Evolutionary conservation across 1,140 invertebrate genomes (phyloP).

Genomic region (Drosophila bocqueti): DNA sequence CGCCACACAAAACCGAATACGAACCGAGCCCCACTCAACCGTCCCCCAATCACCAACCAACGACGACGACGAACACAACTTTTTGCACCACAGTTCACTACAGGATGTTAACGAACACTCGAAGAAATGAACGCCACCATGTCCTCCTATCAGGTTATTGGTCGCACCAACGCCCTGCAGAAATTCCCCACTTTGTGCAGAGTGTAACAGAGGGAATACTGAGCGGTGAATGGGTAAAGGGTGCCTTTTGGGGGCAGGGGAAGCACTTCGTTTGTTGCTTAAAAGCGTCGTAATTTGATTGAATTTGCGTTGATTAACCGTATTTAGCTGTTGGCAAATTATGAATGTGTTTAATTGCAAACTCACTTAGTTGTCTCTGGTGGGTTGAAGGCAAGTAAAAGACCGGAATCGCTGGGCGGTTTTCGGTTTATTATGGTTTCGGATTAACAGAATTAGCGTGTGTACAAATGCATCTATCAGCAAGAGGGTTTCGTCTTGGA

Average conservation of each 20-base stretch:
- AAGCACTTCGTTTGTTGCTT: constrained; percentile 58
- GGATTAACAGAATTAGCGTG: constrained; percentile 73
- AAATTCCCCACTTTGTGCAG: background rate
- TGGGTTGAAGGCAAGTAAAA: constrained; percentile 10
- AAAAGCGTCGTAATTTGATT: constrained; percentile 77
- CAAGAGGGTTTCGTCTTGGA: background rate
- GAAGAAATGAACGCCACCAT: background rate
- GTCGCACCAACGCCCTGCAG: background rate
- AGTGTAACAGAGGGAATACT: background rate
- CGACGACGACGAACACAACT: constrained; percentile 66
- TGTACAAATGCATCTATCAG: constrained; percentile 47
- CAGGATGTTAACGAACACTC: constrained; percentile 13
- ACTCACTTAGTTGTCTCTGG: constrained; percentile 73
- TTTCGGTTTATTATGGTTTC: constrained; percentile 70
- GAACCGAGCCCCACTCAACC: background rate
- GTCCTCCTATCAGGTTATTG: constrained; percentile 2
- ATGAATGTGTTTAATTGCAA: constrained; percentile 79
- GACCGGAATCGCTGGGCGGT: constrained; percentile 5
- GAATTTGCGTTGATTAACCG: constrained; percentile 80
- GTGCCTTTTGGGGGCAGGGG: background rate
- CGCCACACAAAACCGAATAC: background rate
- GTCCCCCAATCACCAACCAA: constrained; percentile 21
- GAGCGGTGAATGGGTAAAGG: background rate
- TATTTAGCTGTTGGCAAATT: constrained; percentile 78
- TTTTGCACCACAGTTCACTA: constrained; percentile 35